These are phyloP conservation scores for Aphelinus atriplicis DNA, from an alignment of 1,140 invertebrate species.

Conservation along the genomic window DNA sequence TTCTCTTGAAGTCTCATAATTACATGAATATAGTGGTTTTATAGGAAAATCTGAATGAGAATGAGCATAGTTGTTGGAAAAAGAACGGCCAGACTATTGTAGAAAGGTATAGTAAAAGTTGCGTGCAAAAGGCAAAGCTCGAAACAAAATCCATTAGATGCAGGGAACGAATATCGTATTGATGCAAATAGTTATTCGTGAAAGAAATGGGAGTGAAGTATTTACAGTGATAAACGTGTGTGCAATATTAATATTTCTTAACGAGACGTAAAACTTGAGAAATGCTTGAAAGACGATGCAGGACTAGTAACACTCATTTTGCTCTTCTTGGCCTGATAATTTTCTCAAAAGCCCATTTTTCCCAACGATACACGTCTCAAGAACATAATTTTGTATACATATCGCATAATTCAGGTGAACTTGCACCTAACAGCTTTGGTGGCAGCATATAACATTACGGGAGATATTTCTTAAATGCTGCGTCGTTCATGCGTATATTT, in stretches of 20 bases:
- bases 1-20: neutral
- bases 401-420: neutral
- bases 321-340: neutral
- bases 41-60: neutral
- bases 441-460: conserved; percentile 55
- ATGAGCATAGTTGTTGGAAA: neutral
- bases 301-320: neutral
- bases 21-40: neutral
- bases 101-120: neutral
- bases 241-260: neutral
- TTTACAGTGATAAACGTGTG: neutral
- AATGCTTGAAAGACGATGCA: conserved; percentile 37
- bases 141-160: conserved; percentile 17
- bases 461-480: conserved; percentile 24
- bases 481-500: conserved; percentile 30
- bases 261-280: conserved; percentile 4
- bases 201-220: neutral
- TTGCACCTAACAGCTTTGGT: conserved; percentile 44
- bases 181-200: conserved; percentile 27
- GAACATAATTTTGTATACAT: too few species aligned
- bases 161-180: neutral
- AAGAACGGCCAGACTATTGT: neutral
- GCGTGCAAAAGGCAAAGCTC: conserved; percentile 61
- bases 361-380: too few species aligned
- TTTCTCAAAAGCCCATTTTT: neutral